Conservation (phyloP, 2,797 vertebrate species). For the Coregonus suidteri region DNA sequence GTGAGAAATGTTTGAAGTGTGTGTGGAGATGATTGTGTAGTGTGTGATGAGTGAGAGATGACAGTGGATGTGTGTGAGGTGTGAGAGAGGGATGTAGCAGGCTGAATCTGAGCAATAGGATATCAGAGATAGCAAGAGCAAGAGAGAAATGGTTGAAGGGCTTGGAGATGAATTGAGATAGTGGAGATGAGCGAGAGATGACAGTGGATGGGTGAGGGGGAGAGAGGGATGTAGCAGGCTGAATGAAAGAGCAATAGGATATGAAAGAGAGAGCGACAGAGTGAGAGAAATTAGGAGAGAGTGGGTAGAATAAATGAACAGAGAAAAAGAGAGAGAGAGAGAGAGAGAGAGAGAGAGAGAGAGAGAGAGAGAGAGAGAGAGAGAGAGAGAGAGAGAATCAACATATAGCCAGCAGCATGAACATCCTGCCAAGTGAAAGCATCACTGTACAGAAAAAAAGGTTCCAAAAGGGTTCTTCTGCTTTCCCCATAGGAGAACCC, state of each 20-base stretch:
- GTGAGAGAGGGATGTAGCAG: too few species aligned
- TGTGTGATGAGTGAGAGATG: too few species aligned
- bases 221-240: not conserved
- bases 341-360: not conserved
- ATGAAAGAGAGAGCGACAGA: slow-evolving; percentile 1
- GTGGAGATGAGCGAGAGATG: not conserved
- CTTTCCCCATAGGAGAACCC: too few species aligned
- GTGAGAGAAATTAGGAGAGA: not conserved
- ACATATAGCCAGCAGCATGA: not conserved
- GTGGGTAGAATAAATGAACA: not conserved
- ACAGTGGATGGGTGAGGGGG: slow-evolving; percentile 9
- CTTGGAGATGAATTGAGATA: not conserved
- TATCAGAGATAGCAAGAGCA: slow-evolving; percentile 4
- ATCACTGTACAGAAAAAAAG: not conserved
- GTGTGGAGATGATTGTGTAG: too few species aligned
- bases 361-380: not conserved
- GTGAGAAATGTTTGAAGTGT: not conserved
- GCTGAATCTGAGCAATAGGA: too few species aligned
- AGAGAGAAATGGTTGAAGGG: not conserved
- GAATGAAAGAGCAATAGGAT: not conserved
- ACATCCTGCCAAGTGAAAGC: not conserved
- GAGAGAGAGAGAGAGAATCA: not conserved
- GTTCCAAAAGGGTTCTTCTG: too few species aligned
- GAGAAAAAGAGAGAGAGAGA: not conserved
- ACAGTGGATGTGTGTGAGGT: too few species aligned